A percentile compares a stretch with the other conserved stretches of the same genome.
Evolutionary conservation across 1,140 invertebrate species (phyloP).

Genomic region (Micrasema minimum): DNA sequence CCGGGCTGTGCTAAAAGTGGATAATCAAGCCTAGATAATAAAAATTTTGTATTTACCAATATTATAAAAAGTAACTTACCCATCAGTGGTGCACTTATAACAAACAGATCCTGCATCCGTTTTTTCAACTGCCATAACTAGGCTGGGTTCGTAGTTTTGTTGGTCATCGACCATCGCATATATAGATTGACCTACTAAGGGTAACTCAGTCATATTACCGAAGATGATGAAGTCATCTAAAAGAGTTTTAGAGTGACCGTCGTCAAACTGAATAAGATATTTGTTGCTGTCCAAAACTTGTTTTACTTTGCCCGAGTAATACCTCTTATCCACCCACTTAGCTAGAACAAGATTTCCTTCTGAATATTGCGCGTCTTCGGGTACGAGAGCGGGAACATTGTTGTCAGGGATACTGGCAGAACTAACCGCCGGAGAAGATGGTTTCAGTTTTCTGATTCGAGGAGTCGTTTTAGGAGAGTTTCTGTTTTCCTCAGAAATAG

Average conservation of each 20-base stretch:
- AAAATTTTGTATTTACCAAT: background rate
- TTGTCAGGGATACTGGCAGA: conserved; percentile 9
- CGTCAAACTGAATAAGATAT: conserved; percentile 71
- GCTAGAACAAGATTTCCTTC: conserved; percentile 69
- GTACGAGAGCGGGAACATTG: background rate
- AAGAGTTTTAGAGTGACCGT: conserved; percentile 68
- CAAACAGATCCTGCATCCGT: conserved; percentile 61
- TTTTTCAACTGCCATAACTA: conserved; percentile 62
- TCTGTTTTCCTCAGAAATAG: conserved; percentile 7
- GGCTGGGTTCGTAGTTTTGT: conserved; percentile 63
- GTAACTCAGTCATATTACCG: conserved; percentile 63
- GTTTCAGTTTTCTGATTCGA: conserved; percentile 16
- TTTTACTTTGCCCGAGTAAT: conserved; percentile 69
- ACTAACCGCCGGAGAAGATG: conserved; percentile 5
- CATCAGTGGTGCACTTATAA: conserved; percentile 65
- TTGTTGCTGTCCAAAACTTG: conserved; percentile 68
- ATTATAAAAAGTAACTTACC: conserved; percentile 55
- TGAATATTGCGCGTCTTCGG: conserved; percentile 48
- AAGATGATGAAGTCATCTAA: conserved; percentile 71
- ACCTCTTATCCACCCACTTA: conserved; percentile 73
- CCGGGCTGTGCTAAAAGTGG: too few relatives aligned
- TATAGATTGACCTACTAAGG: conserved; percentile 63
- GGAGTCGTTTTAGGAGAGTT: conserved; percentile 20
- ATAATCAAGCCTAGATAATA: too few relatives aligned
- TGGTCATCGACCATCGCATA: conserved; percentile 65